phyloP scores from a whole-genome alignment of 2,113 vertebrate genomes.

The Sinocyclocheilus rhinocerous region DNA sequence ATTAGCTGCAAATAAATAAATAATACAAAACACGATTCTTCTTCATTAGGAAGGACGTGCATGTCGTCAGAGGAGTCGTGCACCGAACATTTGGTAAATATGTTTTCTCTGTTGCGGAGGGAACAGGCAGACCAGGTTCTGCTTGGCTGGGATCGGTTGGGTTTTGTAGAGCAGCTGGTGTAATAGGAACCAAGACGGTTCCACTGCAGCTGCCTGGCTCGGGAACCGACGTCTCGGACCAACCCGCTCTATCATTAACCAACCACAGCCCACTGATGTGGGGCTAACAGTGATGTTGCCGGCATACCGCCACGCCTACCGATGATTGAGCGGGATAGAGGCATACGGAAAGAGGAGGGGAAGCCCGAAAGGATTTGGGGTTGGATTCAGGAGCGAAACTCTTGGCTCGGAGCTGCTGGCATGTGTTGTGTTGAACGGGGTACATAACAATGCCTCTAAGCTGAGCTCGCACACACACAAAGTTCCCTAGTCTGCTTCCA shows the following conservation, averaged over 20 bases:
- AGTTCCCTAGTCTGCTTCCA: background rate
- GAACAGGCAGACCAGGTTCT: constrained; percentile 43
- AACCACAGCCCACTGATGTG: constrained; percentile 55
- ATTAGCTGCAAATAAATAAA: constrained; percentile 32
- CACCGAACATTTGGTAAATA: background rate
- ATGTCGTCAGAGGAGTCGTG: background rate
- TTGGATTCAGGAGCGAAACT: constrained; percentile 20
- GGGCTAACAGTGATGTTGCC: constrained; percentile 42
- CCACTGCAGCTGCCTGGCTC: constrained; percentile 54
- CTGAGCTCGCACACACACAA: background rate
- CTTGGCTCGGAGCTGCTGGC: constrained; percentile 23
- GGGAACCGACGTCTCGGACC: background rate
- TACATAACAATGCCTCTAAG: constrained; percentile 29
- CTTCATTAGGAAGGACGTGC: background rate
- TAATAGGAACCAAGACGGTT: constrained; percentile 32
- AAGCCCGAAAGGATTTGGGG: constrained; percentile 35
- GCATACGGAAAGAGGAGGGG: constrained; percentile 34
- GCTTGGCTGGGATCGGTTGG: constrained; percentile 33
- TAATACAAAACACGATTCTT: background rate
- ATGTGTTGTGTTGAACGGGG: background rate
- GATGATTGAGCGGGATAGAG: constrained; percentile 26
- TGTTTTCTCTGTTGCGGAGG: constrained; percentile 50
- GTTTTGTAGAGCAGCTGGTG: constrained; percentile 34
- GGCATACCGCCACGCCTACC: constrained; percentile 15
- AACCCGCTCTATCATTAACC: constrained; percentile 42